These are phyloP conservation scores for Mycetomoellerius zeteki DNA, from an alignment of 1,140 invertebrate genomes.

Conservation along the genomic window DNA sequence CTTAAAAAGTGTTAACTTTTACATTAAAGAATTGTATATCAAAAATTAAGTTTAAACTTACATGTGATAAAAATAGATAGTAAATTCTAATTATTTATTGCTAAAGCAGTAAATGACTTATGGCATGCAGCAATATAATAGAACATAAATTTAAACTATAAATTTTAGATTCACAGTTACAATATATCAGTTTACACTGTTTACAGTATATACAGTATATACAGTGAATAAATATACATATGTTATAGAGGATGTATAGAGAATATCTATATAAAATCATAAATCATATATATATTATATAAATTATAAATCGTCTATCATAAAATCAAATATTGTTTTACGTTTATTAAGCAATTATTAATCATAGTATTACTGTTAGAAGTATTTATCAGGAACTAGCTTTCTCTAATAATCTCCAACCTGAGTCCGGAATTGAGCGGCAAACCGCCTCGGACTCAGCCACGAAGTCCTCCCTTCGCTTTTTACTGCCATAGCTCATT, in stretches of 20 bases:
- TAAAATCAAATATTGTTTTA: background rate
- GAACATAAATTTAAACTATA: constrained; percentile 19
- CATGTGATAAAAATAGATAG: background rate
- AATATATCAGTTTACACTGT: background rate
- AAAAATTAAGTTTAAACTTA: no score
- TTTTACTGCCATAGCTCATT: constrained; percentile 65
- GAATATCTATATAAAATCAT: background rate
- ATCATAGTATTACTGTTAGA: constrained; percentile 5
- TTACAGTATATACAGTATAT: background rate
- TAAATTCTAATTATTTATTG: constrained; percentile 1
- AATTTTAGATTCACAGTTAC: constrained; percentile 30
- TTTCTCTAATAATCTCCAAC: constrained; percentile 35
- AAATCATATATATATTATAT: background rate
- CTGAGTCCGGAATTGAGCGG: constrained; percentile 32
- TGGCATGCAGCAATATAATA: background rate
- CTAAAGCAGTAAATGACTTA: background rate
- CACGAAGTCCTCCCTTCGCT: constrained; percentile 33
- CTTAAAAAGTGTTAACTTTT: no score
- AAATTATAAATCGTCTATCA: background rate
- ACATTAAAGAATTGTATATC: no score
- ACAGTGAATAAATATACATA: background rate
- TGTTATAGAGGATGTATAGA: background rate
- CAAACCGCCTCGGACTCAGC: constrained; percentile 25
- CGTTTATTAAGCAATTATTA: constrained; percentile 18
- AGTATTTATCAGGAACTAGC: constrained; percentile 14